These are phyloP conservation scores for Nannoperca australis DNA, from an alignment of 2,797 vertebrate species.

Conservation along the genomic window DNA sequence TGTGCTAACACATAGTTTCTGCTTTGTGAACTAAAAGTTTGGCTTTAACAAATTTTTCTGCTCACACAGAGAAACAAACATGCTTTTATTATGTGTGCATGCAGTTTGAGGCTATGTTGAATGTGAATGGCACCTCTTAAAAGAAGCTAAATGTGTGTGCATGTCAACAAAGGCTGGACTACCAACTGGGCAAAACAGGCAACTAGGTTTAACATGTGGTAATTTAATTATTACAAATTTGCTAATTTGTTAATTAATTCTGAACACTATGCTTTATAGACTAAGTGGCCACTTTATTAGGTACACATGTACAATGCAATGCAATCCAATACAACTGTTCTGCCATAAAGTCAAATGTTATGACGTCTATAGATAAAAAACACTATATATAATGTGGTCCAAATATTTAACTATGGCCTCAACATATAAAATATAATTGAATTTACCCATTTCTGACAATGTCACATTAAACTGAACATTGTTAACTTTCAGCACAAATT, in stretches of 20 bases:
- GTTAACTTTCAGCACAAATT: not conserved
- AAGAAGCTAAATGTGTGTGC: not conserved
- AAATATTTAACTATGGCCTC: not conserved
- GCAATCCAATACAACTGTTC: not conserved
- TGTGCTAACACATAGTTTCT: constrained; percentile 25
- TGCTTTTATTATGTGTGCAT: not conserved
- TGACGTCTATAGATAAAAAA: too few relatives aligned
- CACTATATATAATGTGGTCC: too few relatives aligned
- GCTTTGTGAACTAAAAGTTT: constrained; percentile 33
- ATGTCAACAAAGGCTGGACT: not conserved
- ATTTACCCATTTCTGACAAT: not conserved
- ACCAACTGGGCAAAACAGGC: not conserved
- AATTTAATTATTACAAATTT: not conserved
- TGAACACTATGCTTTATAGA: not conserved
- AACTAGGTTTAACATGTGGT: not conserved
- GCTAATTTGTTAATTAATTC: not conserved
- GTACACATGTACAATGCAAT: not conserved
- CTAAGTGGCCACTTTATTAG: not conserved
- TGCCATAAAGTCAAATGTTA: not conserved
- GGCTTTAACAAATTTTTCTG: constrained; percentile 1
- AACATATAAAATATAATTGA: not conserved
- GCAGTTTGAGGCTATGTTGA: constrained; percentile 25
- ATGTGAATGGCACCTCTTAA: not conserved
- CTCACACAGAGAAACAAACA: constrained; percentile 38
- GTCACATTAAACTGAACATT: not conserved